A percentile compares a stretch with the other conserved stretches of the same genome.
Evolutionary conservation across 2,113 vertebrate species (phyloP).

Genomic region (Callipepla californica): DNA sequence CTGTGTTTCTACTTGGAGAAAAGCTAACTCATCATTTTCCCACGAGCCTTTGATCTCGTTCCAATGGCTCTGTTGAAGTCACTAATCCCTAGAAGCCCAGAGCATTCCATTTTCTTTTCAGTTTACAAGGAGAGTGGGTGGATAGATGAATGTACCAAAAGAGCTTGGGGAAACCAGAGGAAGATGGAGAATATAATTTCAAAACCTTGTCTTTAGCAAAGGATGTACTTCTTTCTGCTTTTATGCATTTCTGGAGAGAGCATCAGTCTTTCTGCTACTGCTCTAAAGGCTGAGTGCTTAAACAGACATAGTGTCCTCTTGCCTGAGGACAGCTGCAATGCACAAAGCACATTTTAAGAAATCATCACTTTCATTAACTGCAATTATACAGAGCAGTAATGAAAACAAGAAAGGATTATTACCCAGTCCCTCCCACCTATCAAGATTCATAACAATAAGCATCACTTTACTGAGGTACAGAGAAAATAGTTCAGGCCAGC

Average conservation of each 20-base stretch:
- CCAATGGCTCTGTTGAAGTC: conserved; percentile 3
- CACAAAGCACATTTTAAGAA: conserved; percentile 6
- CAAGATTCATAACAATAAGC: background rate
- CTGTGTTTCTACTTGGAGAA: background rate
- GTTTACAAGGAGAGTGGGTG: background rate
- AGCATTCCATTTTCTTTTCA: conserved; percentile 3
- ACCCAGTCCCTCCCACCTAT: background rate
- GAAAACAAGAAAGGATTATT: conserved; percentile 5
- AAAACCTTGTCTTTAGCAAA: background rate
- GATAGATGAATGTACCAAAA: background rate
- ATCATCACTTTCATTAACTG: conserved; percentile 1
- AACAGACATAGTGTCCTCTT: background rate
- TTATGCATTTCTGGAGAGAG: background rate
- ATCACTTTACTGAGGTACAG: background rate
- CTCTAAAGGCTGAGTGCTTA: background rate
- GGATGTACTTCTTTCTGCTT: background rate
- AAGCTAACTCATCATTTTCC: conserved; percentile 29
- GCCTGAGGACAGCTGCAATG: background rate
- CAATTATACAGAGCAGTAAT: background rate
- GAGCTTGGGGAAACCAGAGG: background rate
- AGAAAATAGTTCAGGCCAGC: background rate
- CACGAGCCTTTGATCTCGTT: conserved; percentile 24
- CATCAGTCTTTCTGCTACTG: background rate
- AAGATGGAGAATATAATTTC: background rate
- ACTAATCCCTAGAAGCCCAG: conserved; percentile 33